Percentiles rank a stretch among this genome's conserved stretches.
These are phyloP conservation scores for Agrypnia vestita DNA, from an alignment of 1,140 invertebrate genomes.

Conservation along the genomic window DNA sequence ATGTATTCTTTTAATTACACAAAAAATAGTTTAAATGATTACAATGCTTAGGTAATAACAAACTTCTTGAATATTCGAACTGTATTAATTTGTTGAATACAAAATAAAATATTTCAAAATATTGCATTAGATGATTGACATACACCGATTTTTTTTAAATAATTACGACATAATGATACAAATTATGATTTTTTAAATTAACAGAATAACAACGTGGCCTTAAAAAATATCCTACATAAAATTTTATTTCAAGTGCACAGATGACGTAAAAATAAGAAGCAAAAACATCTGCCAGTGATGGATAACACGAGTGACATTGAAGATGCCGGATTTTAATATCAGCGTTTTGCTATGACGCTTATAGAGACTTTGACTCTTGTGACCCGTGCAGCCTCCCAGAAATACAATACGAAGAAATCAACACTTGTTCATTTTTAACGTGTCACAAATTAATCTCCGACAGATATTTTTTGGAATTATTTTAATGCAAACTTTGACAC, in stretches of 20 bases:
- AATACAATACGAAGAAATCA: slow-evolving; percentile 7
- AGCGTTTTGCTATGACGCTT: slow-evolving; percentile 3
- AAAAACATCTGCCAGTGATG: slow-evolving; percentile 17
- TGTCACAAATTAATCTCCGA: background rate
- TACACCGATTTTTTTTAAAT: too few relatives aligned
- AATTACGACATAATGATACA: too few relatives aligned
- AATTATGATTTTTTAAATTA: too few relatives aligned
- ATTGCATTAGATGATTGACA: too few relatives aligned
- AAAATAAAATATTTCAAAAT: too few relatives aligned
- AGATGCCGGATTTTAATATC: background rate
- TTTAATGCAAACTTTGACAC: slow-evolving; percentile 3
- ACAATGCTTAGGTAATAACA: too few relatives aligned
- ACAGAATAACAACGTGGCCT: background rate
- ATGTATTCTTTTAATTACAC: too few relatives aligned
- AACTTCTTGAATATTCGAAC: too few relatives aligned
- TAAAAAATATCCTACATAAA: too few relatives aligned
- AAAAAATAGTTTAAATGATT: too few relatives aligned
- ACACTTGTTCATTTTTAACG: background rate
- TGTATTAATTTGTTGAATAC: too few relatives aligned
- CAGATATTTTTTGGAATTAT: slow-evolving; percentile 6
- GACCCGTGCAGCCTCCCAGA: background rate
- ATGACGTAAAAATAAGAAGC: slow-evolving; percentile 22
- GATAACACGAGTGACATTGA: slow-evolving; percentile 25
- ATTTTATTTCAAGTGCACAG: background rate
- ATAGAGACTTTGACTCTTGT: slow-evolving; percentile 12